Evolutionary conservation across 2,888 invertebrate genomes (phyloP).

Genomic region (Ectemnius lituratus): DNA sequence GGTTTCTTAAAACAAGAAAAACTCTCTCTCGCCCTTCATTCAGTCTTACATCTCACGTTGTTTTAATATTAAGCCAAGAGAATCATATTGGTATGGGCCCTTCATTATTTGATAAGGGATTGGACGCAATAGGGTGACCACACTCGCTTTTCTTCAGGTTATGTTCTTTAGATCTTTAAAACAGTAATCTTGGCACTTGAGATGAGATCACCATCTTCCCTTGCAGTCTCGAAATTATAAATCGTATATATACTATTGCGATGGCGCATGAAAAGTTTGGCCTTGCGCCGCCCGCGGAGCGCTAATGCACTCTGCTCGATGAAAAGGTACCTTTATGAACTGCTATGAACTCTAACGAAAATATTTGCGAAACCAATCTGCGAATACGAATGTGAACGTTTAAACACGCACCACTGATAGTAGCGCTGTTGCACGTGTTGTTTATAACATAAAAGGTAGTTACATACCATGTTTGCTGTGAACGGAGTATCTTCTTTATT

Average conservation of each 20-base stretch:
- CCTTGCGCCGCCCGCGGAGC: no score
- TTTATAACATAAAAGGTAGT: background rate
- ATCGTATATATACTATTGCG: background rate
- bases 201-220: slow-evolving; percentile 5
- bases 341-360: no score
- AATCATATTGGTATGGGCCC: slow-evolving; percentile 13
- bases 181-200: slow-evolving; percentile 42
- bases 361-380: no score
- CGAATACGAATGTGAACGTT: no score
- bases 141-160: slow-evolving; percentile 47
- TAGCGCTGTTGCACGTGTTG: slow-evolving; percentile 31
- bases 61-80: background rate
- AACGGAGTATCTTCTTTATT: background rate
- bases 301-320: no score
- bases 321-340: no score
- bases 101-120: slow-evolving; percentile 14
- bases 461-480: background rate
- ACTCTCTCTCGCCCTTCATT: slow-evolving; percentile 1
- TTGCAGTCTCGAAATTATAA: background rate
- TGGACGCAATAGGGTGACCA: slow-evolving; percentile 10
- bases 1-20: slow-evolving; percentile 23
- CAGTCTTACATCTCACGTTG: background rate
- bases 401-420: background rate
- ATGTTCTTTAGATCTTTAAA: slow-evolving; percentile 39
- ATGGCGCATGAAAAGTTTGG: no score